Percentiles rank a stretch among this genome's conserved stretches.
Evolutionary conservation across 2,113 vertebrate species (phyloP).

Genomic region (Panthera tigris): DNA sequence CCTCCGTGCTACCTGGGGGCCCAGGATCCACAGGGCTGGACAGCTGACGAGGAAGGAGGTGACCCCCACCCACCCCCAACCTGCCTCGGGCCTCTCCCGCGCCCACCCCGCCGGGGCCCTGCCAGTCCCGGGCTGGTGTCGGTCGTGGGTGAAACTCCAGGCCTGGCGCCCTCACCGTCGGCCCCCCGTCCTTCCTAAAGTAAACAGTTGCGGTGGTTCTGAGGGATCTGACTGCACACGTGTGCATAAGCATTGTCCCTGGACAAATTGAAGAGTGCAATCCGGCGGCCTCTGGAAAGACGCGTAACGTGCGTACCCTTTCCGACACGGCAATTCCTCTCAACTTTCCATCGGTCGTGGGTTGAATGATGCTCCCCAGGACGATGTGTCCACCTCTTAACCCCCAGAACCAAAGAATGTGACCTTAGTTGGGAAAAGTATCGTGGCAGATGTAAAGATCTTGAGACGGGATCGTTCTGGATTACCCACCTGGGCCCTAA

Average conservation of each 20-base stretch:
- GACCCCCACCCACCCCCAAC: not conserved
- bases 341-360: accelerated
- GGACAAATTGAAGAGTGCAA: accelerated
- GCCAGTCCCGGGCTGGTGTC: accelerated
- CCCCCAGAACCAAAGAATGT: not conserved
- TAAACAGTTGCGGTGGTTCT: accelerated
- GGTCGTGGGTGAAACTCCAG: accelerated
- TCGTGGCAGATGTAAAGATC: not conserved
- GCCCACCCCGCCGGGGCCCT: not conserved
- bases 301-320: accelerated
- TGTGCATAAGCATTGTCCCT: accelerated
- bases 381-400: not conserved
- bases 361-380: accelerated
- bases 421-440: not conserved
- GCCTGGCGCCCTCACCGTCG: accelerated
- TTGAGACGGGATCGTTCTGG: not conserved
- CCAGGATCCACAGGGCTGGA: not conserved
- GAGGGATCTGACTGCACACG: not conserved
- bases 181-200: not conserved
- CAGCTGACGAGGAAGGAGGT: not conserved
- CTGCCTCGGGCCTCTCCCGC: not conserved
- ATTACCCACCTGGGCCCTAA: not conserved
- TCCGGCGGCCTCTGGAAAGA: not conserved
- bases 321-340: accelerated
- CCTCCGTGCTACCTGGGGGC: not conserved